A percentile compares a stretch with the other conserved stretches of the same genome.
Conservation (phyloP, 2,888 invertebrate genomes). For the Xestobium rufovillosum region DNA sequence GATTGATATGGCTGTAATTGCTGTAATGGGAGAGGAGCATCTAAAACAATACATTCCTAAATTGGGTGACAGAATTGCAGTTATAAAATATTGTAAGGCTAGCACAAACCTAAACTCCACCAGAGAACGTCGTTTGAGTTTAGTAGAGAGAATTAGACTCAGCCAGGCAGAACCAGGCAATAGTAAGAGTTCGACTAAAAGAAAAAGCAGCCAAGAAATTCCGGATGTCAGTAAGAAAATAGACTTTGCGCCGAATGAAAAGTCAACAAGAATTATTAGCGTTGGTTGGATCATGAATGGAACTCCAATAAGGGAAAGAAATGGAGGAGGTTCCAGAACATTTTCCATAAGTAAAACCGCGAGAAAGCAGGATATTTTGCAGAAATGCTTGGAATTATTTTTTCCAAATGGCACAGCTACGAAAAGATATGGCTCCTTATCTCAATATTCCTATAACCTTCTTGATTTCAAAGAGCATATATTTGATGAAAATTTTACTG, state of each 20-base stretch:
- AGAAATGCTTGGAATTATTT: constrained; percentile 13
- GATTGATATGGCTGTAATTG: constrained; percentile 4
- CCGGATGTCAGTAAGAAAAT: constrained; percentile 4
- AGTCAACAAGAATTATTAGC: constrained; percentile 11
- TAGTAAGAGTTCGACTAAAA: neutral
- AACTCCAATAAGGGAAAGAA: constrained; percentile 7
- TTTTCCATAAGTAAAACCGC: constrained; percentile 12
- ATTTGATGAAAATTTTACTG: constrained; percentile 14
- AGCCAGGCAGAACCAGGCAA: neutral
- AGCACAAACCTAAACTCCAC: neutral
- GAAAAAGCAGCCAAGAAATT: neutral
- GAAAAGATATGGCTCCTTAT: constrained; percentile 12
- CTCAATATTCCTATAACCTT: constrained; percentile 10
- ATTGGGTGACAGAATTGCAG: neutral
- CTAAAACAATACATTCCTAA: constrained; percentile 2
- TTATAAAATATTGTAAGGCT: neutral
- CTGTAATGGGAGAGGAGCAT: constrained; percentile 1
- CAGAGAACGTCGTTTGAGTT: constrained; percentile 1
- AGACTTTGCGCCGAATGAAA: constrained; percentile 10
- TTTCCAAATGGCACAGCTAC: constrained; percentile 13
- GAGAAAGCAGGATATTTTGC: constrained; percentile 8
- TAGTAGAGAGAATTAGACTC: constrained; percentile 1
- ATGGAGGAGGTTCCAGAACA: constrained; percentile 10
- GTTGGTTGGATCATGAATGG: constrained; percentile 13
- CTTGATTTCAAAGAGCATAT: constrained; percentile 13